Percentiles rank a stretch among this genome's conserved stretches.
Evolutionary conservation across 2,113 vertebrate species (phyloP).

Genomic region (Thinocorus orbignyianus): DNA sequence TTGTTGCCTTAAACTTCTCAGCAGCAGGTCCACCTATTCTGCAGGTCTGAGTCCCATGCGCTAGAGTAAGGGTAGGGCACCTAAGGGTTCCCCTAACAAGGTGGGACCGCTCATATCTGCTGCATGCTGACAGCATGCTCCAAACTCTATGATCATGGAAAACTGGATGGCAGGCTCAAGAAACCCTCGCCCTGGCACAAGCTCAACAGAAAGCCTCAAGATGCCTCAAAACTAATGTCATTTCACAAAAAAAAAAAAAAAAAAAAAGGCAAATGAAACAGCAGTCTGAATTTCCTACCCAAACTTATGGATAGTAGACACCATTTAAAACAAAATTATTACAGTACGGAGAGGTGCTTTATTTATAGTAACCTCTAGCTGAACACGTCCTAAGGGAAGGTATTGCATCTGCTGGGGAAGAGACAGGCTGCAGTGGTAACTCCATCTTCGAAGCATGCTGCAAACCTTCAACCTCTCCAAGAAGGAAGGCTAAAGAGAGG

Average conservation of each 20-base stretch:
- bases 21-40: background rate
- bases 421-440: background rate
- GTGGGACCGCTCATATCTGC: rapidly evolving
- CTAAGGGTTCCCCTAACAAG: rapidly evolving
- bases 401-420: background rate
- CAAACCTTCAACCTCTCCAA: background rate
- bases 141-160: background rate
- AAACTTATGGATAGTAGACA: background rate
- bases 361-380: background rate
- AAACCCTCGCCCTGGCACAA: background rate
- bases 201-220: background rate
- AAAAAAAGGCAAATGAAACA: background rate
- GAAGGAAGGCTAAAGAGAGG: background rate
- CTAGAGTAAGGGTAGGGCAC: background rate
- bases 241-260: background rate
- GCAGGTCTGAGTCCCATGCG: background rate
- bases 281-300: background rate
- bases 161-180: background rate
- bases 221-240: rapidly evolving
- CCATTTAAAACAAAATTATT: background rate
- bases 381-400: background rate
- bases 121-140: background rate
- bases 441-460: background rate
- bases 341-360: background rate
- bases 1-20: background rate